Base-by-base conservation (phyloP, 2,797 vertebrate genomes). In the Eidolon dupreanum region DNA sequence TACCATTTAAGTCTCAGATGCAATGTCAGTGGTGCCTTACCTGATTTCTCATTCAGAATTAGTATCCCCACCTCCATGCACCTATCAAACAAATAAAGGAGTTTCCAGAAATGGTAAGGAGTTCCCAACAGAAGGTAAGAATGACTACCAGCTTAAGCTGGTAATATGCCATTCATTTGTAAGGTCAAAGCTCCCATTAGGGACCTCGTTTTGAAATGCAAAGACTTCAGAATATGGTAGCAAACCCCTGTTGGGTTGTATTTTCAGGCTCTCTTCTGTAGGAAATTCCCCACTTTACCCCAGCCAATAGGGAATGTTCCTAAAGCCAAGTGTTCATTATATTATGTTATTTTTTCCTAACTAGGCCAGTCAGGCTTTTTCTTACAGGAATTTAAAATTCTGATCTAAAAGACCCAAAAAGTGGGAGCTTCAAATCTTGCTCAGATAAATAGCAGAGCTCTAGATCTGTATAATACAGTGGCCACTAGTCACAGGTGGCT, bases 141-240 rank as follows among this genome's bases (percentile, higher is more conserved):
- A 78, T 41, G 13, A 89, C 31, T 38, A 55, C 24, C 46, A 89
- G 51, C 55, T 75, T 61, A 57, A 83, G 15, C 17, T 51, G 41
- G 57, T 46, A 87, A 70, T 2, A 51, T 43, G 5, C 4, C 43
- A 49, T 17, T 77, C 43, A 49, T 82, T 65, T 83, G 13, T 59
- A 88, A 65, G 9, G 33, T 6, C 57, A 92, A 53, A 55, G 5
- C 22, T 92, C 36, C 20, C 51, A 93, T n/a, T 77, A 51, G 17
- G 13, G 24, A 79, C 6, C 31, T 78, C 51, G 82, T 96, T 95
- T 68, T 65, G 36, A 90, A 96, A 91, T 65, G 51, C 41, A 82
- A 33, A 66, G 26, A 70, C 17, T 78, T 86, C 28, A 46, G 26
- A 33, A 77, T 79, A 70, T 68, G 88, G 0, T 55, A 53, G 55